Percentiles rank a stretch among this genome's conserved stretches.
Conservation (phyloP, 2,888 invertebrate species). For the Drosophila falleni region DNA sequence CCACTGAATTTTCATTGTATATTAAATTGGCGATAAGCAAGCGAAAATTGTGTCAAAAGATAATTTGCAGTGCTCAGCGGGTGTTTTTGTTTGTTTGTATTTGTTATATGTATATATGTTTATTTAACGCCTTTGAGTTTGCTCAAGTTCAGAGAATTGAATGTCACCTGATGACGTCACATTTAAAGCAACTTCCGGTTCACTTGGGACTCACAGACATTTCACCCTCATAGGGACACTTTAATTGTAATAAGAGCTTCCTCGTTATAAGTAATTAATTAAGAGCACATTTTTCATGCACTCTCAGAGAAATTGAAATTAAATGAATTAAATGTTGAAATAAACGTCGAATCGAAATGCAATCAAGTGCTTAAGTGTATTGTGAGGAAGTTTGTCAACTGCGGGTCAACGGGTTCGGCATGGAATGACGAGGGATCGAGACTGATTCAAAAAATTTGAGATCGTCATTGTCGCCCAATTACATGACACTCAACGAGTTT, state of each 20-base stretch:
- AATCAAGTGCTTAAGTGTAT: constrained; percentile 34
- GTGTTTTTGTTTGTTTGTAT: constrained; percentile 25
- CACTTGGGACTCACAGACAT: constrained; percentile 8
- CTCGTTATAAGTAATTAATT: constrained; percentile 56
- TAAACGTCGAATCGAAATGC: constrained; percentile 56
- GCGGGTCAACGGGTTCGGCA: constrained; percentile 48
- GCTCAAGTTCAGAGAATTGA: constrained; percentile 33
- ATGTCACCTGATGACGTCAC: constrained; percentile 45
- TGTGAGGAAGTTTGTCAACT: constrained; percentile 37
- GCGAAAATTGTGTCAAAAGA: constrained; percentile 65
- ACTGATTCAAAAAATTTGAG: constrained; percentile 11
- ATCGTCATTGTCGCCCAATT: constrained; percentile 58
- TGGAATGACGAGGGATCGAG: not conserved
- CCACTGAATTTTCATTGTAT: constrained; percentile 22
- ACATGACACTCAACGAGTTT: constrained; percentile 53
- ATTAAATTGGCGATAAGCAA: constrained; percentile 46
- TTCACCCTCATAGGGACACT: constrained; percentile 30
- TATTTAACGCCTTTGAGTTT: constrained; percentile 30
- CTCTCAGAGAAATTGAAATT: constrained; percentile 50
- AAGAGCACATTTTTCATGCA: constrained; percentile 24
- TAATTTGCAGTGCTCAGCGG: constrained; percentile 43
- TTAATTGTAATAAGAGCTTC: constrained; percentile 21
- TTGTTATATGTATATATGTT: constrained; percentile 22
- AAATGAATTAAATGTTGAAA: constrained; percentile 64
- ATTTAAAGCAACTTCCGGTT: constrained; percentile 37